Base-by-base conservation (phyloP, 1,140 invertebrate genomes). In the Hypothenemus hampei region DNA sequence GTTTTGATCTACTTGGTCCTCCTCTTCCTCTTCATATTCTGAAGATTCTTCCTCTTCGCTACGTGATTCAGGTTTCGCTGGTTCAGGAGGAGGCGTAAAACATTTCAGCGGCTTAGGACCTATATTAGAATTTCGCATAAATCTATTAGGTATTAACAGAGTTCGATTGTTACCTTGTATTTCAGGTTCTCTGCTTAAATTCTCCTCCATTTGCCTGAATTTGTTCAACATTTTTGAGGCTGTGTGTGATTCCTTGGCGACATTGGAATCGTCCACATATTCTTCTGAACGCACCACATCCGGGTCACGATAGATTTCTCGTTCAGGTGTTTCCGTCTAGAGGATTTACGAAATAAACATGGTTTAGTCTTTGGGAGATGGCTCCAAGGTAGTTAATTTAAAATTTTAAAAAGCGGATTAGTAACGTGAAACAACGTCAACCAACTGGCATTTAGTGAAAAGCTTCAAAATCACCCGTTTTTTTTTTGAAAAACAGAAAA, bases 191-290 rank as follows among this genome's bases (percentile, higher is more conserved):
- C 78, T 77, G 24, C 74, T 68, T 10, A 77, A 75, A 49, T 83
- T 80, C 61, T 86, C 81, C 72, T 93, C 90, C 80, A 95, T 81
- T 71, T 91, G 86, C 10, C 89, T 80, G 77, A 94, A 95, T 52
- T 90, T 85, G 36, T 78, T 82, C 19, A 93, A 79, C 86, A 93
- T 91, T 61, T 85, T 84, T 5, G 82, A 82, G 0, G 91, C 84
- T 0, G 89, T 93, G 66, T 89, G 86, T 1, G 83, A 80, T 64
- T 78, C 72, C 46, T 77, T 75, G 1, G 83, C 77, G 29, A 81
- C 71, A 22, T 74, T 72, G 3, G 81, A 77, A 53, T 79, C 74
- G 53, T 75, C 73, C 26, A 79, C 74, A 1, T 77, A 72, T 59
- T 84, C 84, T 8, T 81, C 83, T 5, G 77, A 72, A 35, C 87